Evolutionary conservation across 2,113 vertebrate genomes (phyloP).

Genomic region (Setophaga coronata): DNA sequence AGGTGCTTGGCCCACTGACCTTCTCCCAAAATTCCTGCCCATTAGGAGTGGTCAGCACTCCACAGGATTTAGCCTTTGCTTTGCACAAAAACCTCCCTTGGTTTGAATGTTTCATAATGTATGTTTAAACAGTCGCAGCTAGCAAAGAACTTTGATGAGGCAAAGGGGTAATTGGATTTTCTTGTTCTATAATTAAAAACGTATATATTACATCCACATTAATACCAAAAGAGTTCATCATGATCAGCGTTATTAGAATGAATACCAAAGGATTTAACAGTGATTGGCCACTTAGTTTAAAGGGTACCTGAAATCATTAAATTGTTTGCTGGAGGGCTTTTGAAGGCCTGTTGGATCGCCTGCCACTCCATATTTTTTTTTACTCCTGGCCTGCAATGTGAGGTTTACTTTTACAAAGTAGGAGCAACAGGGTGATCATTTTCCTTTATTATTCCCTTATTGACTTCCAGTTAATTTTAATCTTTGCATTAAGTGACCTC

Average conservation of each 20-base stretch:
- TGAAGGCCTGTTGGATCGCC: conserved; percentile 20
- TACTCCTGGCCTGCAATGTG: conserved; percentile 22
- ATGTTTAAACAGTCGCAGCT: conserved; percentile 61
- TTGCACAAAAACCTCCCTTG: not conserved
- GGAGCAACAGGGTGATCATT: conserved; percentile 54
- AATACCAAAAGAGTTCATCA: conserved; percentile 71
- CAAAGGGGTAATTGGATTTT: conserved; percentile 75
- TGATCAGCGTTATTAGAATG: conserved; percentile 71
- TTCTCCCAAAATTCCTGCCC: not conserved
- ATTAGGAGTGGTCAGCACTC: not conserved
- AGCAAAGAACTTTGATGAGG: conserved; percentile 67
- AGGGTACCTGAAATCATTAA: conserved; percentile 72
- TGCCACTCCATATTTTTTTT: not conserved
- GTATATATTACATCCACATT: conserved; percentile 71
- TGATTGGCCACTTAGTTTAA: conserved; percentile 73
- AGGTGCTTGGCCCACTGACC: accelerated
- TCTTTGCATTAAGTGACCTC: conserved; percentile 52
- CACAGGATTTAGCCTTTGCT: not conserved
- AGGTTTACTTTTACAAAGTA: conserved; percentile 44
- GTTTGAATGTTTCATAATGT: conserved; percentile 59
- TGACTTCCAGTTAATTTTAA: conserved; percentile 65
- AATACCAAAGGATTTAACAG: conserved; percentile 69
- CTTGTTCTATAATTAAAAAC: conserved; percentile 76
- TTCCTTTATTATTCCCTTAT: conserved; percentile 69
- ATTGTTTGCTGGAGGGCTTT: conserved; percentile 69